These are phyloP conservation scores for Agrochola lychnidis DNA, from an alignment of 2,888 invertebrate species.

Conservation along the genomic window DNA sequence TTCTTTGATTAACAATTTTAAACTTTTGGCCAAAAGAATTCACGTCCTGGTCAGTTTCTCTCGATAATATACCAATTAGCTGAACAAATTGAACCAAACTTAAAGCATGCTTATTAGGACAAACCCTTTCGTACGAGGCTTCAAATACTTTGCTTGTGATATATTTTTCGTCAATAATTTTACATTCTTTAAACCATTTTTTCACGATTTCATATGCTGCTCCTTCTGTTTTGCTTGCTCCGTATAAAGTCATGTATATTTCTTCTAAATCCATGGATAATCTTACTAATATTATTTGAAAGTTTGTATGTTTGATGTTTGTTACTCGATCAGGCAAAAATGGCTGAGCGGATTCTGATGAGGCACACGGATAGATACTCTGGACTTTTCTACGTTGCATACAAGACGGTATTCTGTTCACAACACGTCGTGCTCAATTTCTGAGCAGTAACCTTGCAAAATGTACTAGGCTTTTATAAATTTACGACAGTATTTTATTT, in stretches of 20 bases:
- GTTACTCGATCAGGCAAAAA: not conserved
- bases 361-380: not conserved
- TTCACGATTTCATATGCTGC: conserved; percentile 63
- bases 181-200: conserved; percentile 70
- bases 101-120: conserved; percentile 67
- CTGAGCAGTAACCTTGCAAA: no score
- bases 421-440: no score
- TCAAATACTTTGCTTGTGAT: conserved; percentile 56
- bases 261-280: conserved; percentile 67
- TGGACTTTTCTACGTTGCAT: not conserved
- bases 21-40: conserved; percentile 62
- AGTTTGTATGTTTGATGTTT: not conserved
- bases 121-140: conserved; percentile 63
- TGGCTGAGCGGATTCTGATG: not conserved
- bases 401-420: no score
- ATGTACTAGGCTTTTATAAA: no score
- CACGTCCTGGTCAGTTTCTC: conserved; percentile 65
- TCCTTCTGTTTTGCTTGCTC: conserved; percentile 59
- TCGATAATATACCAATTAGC: conserved; percentile 68
- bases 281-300: no score
- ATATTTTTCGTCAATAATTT: conserved; percentile 67
- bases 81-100: conserved; percentile 69
- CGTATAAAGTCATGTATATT: conserved; percentile 67
- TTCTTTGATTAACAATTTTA: conserved; percentile 55
- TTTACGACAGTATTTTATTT: no score